Conservation (phyloP, 2,888 invertebrate genomes). For the Epirrhoe alternata region DNA sequence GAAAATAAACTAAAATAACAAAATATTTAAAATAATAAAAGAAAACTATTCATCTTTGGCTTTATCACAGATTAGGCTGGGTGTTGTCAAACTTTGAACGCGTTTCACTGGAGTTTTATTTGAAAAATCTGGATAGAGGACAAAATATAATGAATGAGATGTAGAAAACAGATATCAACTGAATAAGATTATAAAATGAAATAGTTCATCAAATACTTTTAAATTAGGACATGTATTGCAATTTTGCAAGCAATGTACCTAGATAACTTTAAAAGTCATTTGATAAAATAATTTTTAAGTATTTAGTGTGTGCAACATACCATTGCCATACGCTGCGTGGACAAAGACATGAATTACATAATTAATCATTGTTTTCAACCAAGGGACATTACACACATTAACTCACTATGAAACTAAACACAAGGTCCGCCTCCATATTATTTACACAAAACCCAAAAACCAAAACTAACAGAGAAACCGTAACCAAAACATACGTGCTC, state of each 20-base stretch:
- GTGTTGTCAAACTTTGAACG: neutral
- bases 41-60: slow-evolving; percentile 13
- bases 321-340: slow-evolving; percentile 8
- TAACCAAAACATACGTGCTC: slow-evolving; percentile 3
- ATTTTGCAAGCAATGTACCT: too few relatives aligned
- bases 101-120: neutral
- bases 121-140: neutral
- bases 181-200: neutral
- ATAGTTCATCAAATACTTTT: neutral
- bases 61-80: neutral
- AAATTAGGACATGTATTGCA: neutral
- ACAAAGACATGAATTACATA: neutral
- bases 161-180: neutral
- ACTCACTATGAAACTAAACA: slow-evolving; percentile 2
- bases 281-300: neutral
- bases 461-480: slow-evolving; percentile 9
- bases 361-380: neutral
- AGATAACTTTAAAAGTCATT: too few relatives aligned
- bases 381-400: slow-evolving; percentile 11
- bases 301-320: neutral
- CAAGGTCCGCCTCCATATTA: neutral
- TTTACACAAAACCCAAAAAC: neutral
- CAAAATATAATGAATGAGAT: neutral
- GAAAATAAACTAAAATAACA: slow-evolving; percentile 13
- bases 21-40: slow-evolving; percentile 27